Conservation (phyloP, 2,888 invertebrate genomes). For the Galeruca laticollis region DNA sequence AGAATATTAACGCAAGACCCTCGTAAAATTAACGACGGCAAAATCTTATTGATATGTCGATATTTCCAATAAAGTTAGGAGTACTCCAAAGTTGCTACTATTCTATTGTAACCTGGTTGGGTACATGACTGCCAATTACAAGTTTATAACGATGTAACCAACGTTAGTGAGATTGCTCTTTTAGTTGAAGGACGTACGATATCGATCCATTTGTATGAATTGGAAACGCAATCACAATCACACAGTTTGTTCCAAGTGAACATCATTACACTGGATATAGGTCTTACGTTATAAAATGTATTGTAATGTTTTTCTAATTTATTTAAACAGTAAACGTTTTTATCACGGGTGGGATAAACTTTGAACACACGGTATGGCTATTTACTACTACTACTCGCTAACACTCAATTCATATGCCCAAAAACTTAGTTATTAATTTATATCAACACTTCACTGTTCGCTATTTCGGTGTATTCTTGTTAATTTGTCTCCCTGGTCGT, state of each 20-base stretch:
- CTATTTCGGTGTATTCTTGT: no score
- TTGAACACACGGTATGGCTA: no score
- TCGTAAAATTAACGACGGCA: background rate
- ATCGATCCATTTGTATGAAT: conserved; percentile 18
- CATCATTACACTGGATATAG: no score
- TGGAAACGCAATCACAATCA: background rate
- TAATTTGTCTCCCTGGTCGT: no score
- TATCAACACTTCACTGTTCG: no score
- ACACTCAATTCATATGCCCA: no score
- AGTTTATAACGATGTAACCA: conserved; percentile 31
- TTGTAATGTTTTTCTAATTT: no score
- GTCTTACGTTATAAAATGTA: no score
- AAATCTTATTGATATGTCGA: conserved; percentile 12
- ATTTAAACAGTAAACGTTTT: no score
- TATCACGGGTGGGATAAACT: no score
- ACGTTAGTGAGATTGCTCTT: conserved; percentile 30
- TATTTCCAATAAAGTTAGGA: conserved; percentile 24
- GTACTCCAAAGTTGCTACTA: conserved; percentile 24
- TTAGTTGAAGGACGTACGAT: conserved; percentile 17
- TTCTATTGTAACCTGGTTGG: conserved; percentile 23
- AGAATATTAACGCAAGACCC: background rate
- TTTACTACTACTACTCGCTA: no score
- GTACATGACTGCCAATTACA: conserved; percentile 32
- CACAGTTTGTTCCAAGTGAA: background rate
- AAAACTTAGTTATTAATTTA: no score